Percentiles rank a stretch among this genome's conserved stretches.
Evolutionary conservation across 2,888 invertebrate genomes (phyloP).

Genomic region (Tachina lurida): DNA sequence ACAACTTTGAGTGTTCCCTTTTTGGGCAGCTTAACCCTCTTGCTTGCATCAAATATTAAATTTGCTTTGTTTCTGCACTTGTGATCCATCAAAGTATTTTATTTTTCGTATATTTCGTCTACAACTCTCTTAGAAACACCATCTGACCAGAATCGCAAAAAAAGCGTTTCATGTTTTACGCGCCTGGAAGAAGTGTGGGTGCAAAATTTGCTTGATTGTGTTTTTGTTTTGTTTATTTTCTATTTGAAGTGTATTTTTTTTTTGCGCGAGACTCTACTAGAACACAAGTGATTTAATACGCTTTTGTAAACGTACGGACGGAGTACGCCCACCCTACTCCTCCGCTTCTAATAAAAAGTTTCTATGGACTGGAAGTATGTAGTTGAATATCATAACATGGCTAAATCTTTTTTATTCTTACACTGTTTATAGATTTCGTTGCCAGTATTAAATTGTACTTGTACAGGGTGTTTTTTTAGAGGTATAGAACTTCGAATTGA

Average conservation of each 20-base stretch:
- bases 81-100: background rate
- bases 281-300: conserved; percentile 56
- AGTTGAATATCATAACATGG: conserved; percentile 40
- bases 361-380: background rate
- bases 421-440: conserved; percentile 23
- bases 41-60: too few relatives aligned
- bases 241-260: conserved; percentile 44
- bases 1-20: too few relatives aligned
- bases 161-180: conserved; percentile 39
- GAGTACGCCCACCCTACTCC: conserved; percentile 47
- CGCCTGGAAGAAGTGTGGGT: conserved; percentile 60
- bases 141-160: conserved; percentile 6
- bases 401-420: conserved; percentile 25
- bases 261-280: conserved; percentile 39
- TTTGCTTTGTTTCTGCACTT: too few relatives aligned
- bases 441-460: conserved; percentile 35
- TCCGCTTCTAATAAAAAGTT: conserved; percentile 3
- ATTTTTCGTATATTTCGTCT: background rate
- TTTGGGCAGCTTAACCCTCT: too few relatives aligned
- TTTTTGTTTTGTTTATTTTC: background rate
- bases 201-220: conserved; percentile 51
- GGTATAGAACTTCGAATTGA: too few relatives aligned
- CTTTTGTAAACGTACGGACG: conserved; percentile 13
- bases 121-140: conserved; percentile 43
- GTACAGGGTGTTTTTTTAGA: too few relatives aligned